Conservation (phyloP, 1,140 invertebrate species). For the Danaus plexippus region DNA sequence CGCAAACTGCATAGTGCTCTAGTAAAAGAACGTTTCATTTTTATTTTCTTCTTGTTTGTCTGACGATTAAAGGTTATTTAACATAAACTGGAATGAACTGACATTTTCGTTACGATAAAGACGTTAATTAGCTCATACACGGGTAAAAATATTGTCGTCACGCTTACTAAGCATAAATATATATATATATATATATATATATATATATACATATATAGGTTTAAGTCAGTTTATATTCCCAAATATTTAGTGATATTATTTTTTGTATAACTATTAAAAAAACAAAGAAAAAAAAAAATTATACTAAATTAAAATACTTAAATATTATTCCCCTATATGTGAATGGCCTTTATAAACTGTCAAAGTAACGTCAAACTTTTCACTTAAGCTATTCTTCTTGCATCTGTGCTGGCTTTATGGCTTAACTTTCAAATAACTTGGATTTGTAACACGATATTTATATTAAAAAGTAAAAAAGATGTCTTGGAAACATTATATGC, state of each 20-base stretch:
- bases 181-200: too few relatives aligned
- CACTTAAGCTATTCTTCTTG: slow-evolving; percentile 38
- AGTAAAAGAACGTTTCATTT: slow-evolving; percentile 18
- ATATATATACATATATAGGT: too few relatives aligned
- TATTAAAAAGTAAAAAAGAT: too few relatives aligned
- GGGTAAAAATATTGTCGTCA: too few relatives aligned
- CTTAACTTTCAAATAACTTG: slow-evolving; percentile 24
- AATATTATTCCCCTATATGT: slow-evolving; percentile 7
- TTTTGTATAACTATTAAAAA: too few relatives aligned
- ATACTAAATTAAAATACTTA: too few relatives aligned
- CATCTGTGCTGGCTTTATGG: slow-evolving; percentile 38
- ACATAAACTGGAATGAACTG: slow-evolving; percentile 14
- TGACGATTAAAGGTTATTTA: slow-evolving; percentile 5
- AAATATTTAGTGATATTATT: too few relatives aligned
- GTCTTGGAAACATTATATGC: too few relatives aligned
- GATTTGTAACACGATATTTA: slow-evolving; percentile 3
- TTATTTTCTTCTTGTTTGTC: slow-evolving; percentile 24
- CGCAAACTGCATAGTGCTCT: slow-evolving; percentile 32
- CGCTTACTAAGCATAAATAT: too few relatives aligned
- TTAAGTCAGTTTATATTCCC: too few relatives aligned
- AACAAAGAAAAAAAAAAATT: too few relatives aligned
- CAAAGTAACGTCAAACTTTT: slow-evolving; percentile 44
- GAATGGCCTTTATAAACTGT: slow-evolving; percentile 23
- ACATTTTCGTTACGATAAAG: slow-evolving; percentile 1
- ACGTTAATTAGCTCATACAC: too few relatives aligned